phyloP scores from a whole-genome alignment of 2,113 vertebrate species.

The Falco punctatus region DNA sequence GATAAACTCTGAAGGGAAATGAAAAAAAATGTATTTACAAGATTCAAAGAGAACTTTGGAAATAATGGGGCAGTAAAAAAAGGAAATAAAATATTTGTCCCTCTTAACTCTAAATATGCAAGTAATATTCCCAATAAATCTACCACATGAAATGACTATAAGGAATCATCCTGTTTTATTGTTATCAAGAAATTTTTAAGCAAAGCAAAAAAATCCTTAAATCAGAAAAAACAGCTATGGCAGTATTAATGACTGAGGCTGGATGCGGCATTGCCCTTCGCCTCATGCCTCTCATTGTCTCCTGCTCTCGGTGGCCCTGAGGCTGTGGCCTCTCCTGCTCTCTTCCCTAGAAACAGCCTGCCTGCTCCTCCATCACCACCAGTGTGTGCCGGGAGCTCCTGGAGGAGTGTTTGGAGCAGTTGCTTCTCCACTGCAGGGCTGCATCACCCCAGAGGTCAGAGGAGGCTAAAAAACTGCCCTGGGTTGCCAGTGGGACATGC shows the following conservation, averaged over 20 bases:
- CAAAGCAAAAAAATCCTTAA: not conserved
- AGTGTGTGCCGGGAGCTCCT: fast-evolving
- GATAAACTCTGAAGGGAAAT: slow-evolving; percentile 67
- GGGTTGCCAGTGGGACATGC: fast-evolving
- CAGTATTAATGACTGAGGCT: not conserved
- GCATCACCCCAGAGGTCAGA: fast-evolving
- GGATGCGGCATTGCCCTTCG: not conserved
- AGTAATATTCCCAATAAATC: slow-evolving; percentile 45
- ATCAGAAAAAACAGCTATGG: not conserved
- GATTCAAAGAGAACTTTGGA: slow-evolving; percentile 51
- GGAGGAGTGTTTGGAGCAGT: not conserved
- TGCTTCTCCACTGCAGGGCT: fast-evolving
- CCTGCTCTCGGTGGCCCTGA: not conserved
- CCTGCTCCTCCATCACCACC: not conserved
- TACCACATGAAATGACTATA: not conserved
- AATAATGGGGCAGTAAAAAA: slow-evolving; percentile 50
- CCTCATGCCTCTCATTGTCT: not conserved
- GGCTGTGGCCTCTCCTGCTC: not conserved
- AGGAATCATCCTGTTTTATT: slow-evolving; percentile 20
- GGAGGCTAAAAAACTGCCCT: fast-evolving
- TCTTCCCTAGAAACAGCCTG: not conserved
- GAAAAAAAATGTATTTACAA: slow-evolving; percentile 57
- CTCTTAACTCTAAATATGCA: slow-evolving; percentile 26
- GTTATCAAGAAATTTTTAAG: slow-evolving; percentile 14
- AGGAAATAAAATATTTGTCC: slow-evolving; percentile 11